Conservation (phyloP, 2,888 invertebrate genomes). For the Diarsia brunnea region DNA sequence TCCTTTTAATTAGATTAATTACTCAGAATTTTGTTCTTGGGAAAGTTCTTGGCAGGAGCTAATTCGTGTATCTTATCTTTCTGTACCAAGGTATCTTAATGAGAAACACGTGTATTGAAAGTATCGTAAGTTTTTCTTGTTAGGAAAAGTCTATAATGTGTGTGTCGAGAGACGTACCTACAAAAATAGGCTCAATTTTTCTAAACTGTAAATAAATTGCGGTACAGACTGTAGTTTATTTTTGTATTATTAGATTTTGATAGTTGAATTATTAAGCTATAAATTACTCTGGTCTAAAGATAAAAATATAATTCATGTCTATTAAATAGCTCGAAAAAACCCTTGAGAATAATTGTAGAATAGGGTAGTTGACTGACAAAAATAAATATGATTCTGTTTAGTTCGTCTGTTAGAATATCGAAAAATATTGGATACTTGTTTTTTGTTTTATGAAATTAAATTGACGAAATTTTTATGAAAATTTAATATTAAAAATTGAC, state of each 20-base stretch:
- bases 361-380: too few species aligned
- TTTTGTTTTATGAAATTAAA: too few species aligned
- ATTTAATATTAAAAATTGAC: too few species aligned
- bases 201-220: not conserved
- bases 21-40: not conserved
- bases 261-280: not conserved
- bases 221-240: not conserved
- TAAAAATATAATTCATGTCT: not conserved
- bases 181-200: not conserved
- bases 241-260: not conserved
- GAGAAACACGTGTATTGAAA: not conserved
- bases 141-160: not conserved
- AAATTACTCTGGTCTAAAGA: not conserved
- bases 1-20: constrained; percentile 40
- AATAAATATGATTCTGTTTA: too few species aligned
- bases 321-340: not conserved
- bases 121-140: not conserved
- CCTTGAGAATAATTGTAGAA: too few species aligned
- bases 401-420: too few species aligned
- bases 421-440: too few species aligned
- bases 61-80: constrained; percentile 1
- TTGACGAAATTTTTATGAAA: too few species aligned
- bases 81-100: not conserved
- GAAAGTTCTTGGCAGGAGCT: constrained; percentile 5
- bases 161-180: not conserved